Conservation (phyloP, 2,113 vertebrate species). For the Epinephelus cyanopodus region DNA sequence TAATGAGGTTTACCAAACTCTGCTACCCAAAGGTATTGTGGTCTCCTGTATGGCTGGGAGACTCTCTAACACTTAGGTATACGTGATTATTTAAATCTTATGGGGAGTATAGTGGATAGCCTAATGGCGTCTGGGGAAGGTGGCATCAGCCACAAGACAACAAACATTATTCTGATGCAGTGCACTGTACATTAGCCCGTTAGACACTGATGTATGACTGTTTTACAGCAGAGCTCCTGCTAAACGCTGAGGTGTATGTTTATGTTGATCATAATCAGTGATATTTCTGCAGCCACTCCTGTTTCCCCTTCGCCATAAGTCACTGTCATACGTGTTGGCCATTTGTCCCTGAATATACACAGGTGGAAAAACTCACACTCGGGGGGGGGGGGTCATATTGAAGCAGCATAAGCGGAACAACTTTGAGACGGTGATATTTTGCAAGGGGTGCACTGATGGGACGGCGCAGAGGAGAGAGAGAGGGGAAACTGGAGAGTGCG, state of each 20-base stretch:
- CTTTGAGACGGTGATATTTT: conserved; percentile 41
- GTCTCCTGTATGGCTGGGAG: conserved; percentile 6
- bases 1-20: conserved; percentile 56
- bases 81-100: conserved; percentile 40
- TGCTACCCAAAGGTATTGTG: conserved; percentile 22
- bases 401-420: conserved; percentile 43
- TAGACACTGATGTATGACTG: conserved; percentile 41
- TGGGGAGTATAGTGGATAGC: background rate
- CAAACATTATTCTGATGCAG: conserved; percentile 43
- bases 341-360: conserved; percentile 21
- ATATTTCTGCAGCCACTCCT: conserved; percentile 64
- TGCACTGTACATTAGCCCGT: conserved; percentile 9
- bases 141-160: conserved; percentile 15
- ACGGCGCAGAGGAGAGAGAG: conserved; percentile 1
- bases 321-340: conserved; percentile 56
- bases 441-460: conserved; percentile 26
- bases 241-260: conserved; percentile 51
- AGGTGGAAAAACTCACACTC: conserved; percentile 30
- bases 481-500: conserved; percentile 55
- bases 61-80: conserved; percentile 21
- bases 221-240: conserved; percentile 24
- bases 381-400: conserved; percentile 12
- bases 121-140: conserved; percentile 25
- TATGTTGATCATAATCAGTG: conserved; percentile 54
- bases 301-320: conserved; percentile 63